Base-by-base conservation (phyloP, 2,113 vertebrate genomes). In the Jaculus jaculus region DNA sequence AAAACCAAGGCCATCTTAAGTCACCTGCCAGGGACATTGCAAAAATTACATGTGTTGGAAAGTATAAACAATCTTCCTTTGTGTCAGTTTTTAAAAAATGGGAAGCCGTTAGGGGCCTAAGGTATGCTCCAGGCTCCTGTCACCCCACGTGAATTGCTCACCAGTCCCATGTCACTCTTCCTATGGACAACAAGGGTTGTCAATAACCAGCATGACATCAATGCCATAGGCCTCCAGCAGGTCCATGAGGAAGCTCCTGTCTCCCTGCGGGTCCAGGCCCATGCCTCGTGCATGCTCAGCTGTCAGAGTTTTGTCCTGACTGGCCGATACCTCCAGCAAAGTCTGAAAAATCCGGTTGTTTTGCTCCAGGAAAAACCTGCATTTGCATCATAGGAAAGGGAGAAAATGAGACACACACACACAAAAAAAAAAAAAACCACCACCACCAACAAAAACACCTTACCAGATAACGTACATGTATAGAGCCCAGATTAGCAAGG, bases 281-380 rank as follows among this genome's bases (percentile, higher is more conserved):
- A 99, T 99, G 97, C 98, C 99, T 72, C 99, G 98, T 65, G 99
- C 98, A 0, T 99, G 99, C 87, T 99, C 99, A 0, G 98, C 98
- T 1, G 99, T 99, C 89, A 99, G 98, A 3, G 98, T 99, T 96
- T 99, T 99, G 87, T 99, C 99, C 4, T 98, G 95, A 96, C 99
- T 99, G 65, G 98, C 98, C 0, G 99, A 99, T 80, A 99, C 98
- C 92, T 99, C 99, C 73, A 98, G 97, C 96, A 99, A 94, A 0
- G 98, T 99, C 98, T 99, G 99, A 97, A 99, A 99, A 97, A 99
- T 99, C 96, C 99, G 98, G 97, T 99, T 99, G 96, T 99, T 99
- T 90, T 99, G 98, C 97, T 99, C 99, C 97, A 99, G 99, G 98
- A 99, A 99, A 98, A 99, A 99, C 97, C 99, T 99, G n/a, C 54